phyloP scores from a whole-genome alignment of 2,113 vertebrate species.

The Heterotilapia buettikoferi region DNA sequence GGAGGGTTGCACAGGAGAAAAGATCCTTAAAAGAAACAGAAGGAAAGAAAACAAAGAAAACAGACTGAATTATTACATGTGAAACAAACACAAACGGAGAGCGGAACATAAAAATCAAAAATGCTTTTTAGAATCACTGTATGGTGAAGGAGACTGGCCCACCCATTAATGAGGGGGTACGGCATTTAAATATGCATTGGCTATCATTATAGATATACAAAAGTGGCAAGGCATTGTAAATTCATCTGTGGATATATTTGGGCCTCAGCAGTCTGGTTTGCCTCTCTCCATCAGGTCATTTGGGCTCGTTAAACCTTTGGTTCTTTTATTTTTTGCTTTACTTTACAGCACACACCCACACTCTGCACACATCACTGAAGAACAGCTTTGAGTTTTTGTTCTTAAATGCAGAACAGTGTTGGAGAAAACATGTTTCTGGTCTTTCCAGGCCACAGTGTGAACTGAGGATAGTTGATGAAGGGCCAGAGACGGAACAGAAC shows the following conservation, averaged over 20 bases:
- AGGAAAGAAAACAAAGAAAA: not conserved
- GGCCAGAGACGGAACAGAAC: not conserved
- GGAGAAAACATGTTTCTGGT: not conserved
- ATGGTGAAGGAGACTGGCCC: fast-evolving
- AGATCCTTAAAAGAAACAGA: not conserved
- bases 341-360: not conserved
- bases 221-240: not conserved
- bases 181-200: not conserved
- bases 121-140: not conserved
- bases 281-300: not conserved
- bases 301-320: not conserved
- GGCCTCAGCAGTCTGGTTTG: not conserved
- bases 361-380: not conserved
- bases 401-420: not conserved
- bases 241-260: not conserved
- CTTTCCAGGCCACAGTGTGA: not conserved
- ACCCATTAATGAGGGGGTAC: not conserved
- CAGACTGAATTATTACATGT: not conserved
- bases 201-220: not conserved
- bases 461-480: not conserved
- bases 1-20: not conserved
- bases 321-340: not conserved
- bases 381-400: not conserved
- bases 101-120: not conserved
- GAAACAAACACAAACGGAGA: not conserved